Evolutionary conservation across 1,140 invertebrate species (phyloP), one percentile per base, ranked within the genome.

Genomic region (Linepithema humile): DNA sequence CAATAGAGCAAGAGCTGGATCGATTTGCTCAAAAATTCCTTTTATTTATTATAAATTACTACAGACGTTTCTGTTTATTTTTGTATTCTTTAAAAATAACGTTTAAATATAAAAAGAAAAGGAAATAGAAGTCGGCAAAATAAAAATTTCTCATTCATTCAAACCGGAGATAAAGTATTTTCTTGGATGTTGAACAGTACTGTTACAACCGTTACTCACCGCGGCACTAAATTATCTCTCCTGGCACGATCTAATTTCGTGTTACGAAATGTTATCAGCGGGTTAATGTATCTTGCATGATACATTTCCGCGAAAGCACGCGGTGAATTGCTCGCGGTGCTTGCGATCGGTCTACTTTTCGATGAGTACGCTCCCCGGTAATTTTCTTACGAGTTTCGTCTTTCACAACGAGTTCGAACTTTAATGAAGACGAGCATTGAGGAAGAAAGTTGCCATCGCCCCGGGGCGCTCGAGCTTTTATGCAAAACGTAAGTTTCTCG

Each of bases 391-490:
- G 23, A 70, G 64, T 70, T 80, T 70, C 35, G 48, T 17, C 35
- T 55, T 80, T 70, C 35, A 38, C 10, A 32, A 67, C 23, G 64
- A 29, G 45, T 78, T 69, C 48, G 50, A 80, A 80, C 64, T 80
- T 80, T 80, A 80, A 80, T 70, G 75, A 80, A 80, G 64, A 80
- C 35, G 75, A 80, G 55, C 75, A 45, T 80, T 38, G 26, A 69
- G 29, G 64, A 69, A 80, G 57, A 75, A 77, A 65, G 74, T 65
- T 77, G 35, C 57, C 57, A 40, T 45, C 57, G 73, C 64, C 32
- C 17, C 65, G 26, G 23, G 70, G 26, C 57, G 45, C 29, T 2
- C 29, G 32, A 20, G 72, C 70, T 83, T 83, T 77, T 78, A 83
- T 83, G 59, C 23, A 77, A 43, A 55, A 40, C 35, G 26, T 43